phyloP scores from a whole-genome alignment of 2,797 vertebrate species.

The Spinibarbus caldwelli region DNA sequence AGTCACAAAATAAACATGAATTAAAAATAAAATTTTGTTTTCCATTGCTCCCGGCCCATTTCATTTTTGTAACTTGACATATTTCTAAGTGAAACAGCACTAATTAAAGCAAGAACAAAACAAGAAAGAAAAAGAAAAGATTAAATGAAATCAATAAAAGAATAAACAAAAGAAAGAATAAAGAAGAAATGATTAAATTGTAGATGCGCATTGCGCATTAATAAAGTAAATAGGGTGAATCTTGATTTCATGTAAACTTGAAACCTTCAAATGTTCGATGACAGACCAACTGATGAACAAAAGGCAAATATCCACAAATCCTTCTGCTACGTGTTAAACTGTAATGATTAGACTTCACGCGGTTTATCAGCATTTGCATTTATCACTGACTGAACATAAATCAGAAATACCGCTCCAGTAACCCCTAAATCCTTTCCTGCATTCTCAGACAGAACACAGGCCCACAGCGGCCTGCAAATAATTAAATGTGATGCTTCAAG shows the following conservation, averaged over 20 bases:
- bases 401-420: slow-evolving; percentile 8
- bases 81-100: neutral
- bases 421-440: slow-evolving; percentile 20
- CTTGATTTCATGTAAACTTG: neutral
- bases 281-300: neutral
- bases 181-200: neutral
- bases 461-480: slow-evolving; percentile 22
- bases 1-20: neutral
- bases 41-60: neutral
- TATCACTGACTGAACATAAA: slow-evolving; percentile 33
- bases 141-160: neutral
- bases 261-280: neutral
- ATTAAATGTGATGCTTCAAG: slow-evolving; percentile 44
- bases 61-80: neutral
- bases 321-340: neutral
- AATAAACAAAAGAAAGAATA: neutral
- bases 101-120: neutral
- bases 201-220: neutral
- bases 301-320: neutral
- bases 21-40: neutral
- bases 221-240: neutral
- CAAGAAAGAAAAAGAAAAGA: neutral
- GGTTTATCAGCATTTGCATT: slow-evolving; percentile 16
- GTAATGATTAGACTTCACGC: neutral
- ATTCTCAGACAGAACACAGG: slow-evolving; percentile 8